Base-by-base conservation (phyloP, 2,888 invertebrate species). In the Polydrusus cervinus region DNA sequence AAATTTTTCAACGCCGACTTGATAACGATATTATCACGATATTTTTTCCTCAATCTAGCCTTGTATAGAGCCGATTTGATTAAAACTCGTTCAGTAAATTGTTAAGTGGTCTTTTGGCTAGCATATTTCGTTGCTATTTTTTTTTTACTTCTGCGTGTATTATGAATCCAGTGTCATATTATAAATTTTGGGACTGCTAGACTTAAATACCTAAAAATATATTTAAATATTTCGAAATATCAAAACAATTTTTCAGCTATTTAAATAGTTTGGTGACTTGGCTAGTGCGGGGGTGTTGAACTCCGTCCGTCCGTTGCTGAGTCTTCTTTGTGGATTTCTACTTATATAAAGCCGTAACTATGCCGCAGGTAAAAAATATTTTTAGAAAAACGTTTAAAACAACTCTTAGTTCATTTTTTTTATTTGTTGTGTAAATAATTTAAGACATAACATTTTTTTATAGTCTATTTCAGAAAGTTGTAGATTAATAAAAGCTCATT, bases 301-400 rank as follows among this genome's bases (percentile, higher is more conserved):
- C 57, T 38, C 38, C 10, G 57, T 38, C 25, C 51, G 11, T n/a
- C n/a, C n/a, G n/a, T n/a, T n/a, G n/a, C 34, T 55, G 13, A 13
- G 0, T 9, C n/a, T 5, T 25, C n/a, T n/a, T 18, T 18, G 10
- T 14, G 38, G n/a, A 38, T 60, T 60, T 38, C 34, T 18, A 16
- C 9, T 9, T 55, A 34, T 55, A 55, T 55, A 34, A 55, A 55
- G 14, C 55, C 34, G 13, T 25, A 34, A 60, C 11, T 38, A 60
- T 60, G 57, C 57, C 57, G 38, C 57, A 60, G 57, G 57, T 60
- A 60, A 60, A 38, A 18, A 16, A 38, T 14, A 34, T 34, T 57
- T 6, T 57, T 11, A 18, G 25, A 8, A 11, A 16, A 34, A 34
- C 0, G 9, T 20, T 20, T 11, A 25, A 0, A 18, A 16, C 9